Evolutionary conservation across 2,888 invertebrate genomes (phyloP), one percentile per base, ranked within the genome.

Genomic region (Drosophila atripex): DNA sequence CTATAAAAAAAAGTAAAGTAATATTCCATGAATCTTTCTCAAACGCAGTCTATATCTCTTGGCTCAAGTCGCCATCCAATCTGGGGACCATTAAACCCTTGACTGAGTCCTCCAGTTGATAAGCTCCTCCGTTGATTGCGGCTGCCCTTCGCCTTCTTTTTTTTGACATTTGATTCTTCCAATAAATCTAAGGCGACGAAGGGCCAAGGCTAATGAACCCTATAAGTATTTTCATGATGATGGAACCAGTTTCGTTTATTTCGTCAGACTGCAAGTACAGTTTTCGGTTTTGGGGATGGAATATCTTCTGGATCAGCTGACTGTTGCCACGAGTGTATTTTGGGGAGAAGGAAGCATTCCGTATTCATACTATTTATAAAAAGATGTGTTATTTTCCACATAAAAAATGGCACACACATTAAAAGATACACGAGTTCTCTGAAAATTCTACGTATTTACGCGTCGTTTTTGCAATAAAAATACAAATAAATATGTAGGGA

Each of bases 151-250:
- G 49, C 43, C 61, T 46, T 60, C 45, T 43, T 56, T 50, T 60
- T 41, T 32, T 38, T 75, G 55, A 28, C 53, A 53, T 45, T 14
- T 12, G 9, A 35, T 38, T 55, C 60, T 49, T 60, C 60, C 47
- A 30, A 6, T 32, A 41, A 56, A 66, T 55, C 28, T 66, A 46
- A 59, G 69, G 51, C 64, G 21, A 8, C 4, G 32, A 35, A 66
- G 53, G 64, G 84, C 70, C 80, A 71, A 60, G 71, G 57, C 65
- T 60, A 76, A 66, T 85, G 86, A 85, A 76, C 76, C 64, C 35
- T 30, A 18, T 46, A 35, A 14, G n/a, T 64, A 52, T n/a, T 35
- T 41, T 45, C 35, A 21, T 30, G 50, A 46, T 39, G 28, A 46
- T 39, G 28, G 38, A 59, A 66, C 59, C 56, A 41, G 63, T 60